Conservation (phyloP, 2,113 vertebrate species). For the Thomomys bottae region DNA sequence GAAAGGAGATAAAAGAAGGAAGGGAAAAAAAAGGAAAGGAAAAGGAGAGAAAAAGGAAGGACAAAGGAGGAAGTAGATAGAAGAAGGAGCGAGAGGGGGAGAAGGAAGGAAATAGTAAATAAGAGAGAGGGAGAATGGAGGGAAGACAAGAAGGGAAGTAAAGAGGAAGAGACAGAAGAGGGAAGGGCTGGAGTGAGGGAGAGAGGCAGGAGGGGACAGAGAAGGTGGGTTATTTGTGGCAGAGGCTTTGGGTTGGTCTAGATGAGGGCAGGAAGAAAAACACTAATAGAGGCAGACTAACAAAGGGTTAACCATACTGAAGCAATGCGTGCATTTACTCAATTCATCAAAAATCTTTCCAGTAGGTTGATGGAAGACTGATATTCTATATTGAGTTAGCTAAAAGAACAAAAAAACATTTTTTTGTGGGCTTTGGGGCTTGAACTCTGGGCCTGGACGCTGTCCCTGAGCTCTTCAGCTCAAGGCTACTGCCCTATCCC, state of each 20-base stretch:
- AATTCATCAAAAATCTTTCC: background rate
- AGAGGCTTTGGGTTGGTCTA: background rate
- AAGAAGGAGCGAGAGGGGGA: no score
- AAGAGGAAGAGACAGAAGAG: background rate
- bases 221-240: background rate
- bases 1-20: background rate
- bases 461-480: no score
- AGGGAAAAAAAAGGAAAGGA: background rate
- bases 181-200: no score
- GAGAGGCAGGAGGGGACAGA: background rate
- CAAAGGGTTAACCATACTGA: background rate
- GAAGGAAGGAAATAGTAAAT: no score
- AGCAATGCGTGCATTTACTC: rapidly evolving
- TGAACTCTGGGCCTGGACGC: no score
- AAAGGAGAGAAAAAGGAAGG: background rate
- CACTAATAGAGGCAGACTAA: no score
- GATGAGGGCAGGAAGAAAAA: background rate
- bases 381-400: background rate
- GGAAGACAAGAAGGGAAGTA: background rate
- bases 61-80: background rate
- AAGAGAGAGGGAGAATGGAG: background rate
- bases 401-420: background rate
- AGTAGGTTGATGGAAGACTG: background rate
- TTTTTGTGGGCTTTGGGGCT: no score
- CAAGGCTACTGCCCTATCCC: no score